Conservation (phyloP, 92 coral and sea anemone genomes). For the Pocillopora meandrina region DNA sequence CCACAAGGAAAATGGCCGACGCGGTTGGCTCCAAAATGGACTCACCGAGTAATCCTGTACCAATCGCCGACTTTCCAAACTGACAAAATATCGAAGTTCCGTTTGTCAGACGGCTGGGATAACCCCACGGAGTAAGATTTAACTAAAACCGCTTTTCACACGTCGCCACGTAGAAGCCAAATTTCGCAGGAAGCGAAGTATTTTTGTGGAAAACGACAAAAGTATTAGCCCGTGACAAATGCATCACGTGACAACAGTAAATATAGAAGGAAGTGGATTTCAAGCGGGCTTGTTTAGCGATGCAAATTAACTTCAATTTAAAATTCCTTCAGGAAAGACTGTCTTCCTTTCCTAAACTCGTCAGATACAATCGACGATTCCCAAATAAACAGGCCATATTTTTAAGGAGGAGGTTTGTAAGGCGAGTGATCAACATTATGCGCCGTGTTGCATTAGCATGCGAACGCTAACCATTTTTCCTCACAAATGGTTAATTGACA, state of each 20-base stretch:
- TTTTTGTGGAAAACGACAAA: conserved; percentile 25
- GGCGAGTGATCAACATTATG: neutral
- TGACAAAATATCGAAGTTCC: neutral
- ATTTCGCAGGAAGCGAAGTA: conserved; percentile 32
- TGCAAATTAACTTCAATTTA: neutral
- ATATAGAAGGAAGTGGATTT: conserved; percentile 1
- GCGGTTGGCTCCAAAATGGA: neutral
- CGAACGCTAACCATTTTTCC: neutral
- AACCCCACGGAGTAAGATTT: neutral
- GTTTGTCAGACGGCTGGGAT: neutral
- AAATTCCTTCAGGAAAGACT: conserved; percentile 14
- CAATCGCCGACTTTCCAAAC: neutral
- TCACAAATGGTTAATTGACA: conserved; percentile 8
- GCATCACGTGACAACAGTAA: conserved; percentile 37
- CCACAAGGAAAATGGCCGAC: conserved; percentile 38
- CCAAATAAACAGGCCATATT: conserved; percentile 23
- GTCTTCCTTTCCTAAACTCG: conserved; percentile 1
- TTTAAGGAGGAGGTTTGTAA: conserved; percentile 8
- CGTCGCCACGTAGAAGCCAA: neutral
- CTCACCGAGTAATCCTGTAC: neutral
- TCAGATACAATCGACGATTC: conserved; percentile 6
- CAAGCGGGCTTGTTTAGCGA: neutral
- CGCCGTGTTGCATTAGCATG: conserved; percentile 7
- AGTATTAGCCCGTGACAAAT: conserved; percentile 47
- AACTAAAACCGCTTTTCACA: neutral